phyloP scores from a whole-genome alignment of 2,888 invertebrate genomes.

The Cotesia congregata region DNA sequence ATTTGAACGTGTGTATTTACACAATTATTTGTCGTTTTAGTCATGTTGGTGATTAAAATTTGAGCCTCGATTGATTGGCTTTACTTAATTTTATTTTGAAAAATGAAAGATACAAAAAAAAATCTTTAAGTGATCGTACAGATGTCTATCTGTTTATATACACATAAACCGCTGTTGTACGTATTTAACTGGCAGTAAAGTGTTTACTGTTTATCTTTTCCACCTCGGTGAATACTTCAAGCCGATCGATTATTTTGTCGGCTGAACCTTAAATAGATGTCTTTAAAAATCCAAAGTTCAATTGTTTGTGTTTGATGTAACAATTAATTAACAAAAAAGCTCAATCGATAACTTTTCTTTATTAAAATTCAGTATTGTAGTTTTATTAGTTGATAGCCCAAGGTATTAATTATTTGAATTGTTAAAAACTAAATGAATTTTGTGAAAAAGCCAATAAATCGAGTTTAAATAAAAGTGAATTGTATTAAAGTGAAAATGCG shows the following conservation, averaged over 20 bases:
- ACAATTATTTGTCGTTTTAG: background rate
- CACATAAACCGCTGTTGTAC: background rate
- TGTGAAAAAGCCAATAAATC: constrained; percentile 25
- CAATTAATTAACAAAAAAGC: background rate
- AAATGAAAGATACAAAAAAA: too few relatives aligned
- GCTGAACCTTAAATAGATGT: background rate
- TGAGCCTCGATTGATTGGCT: constrained; percentile 40
- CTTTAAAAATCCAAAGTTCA: too few relatives aligned
- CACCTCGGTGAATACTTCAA: constrained; percentile 28
- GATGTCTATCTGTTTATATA: background rate
- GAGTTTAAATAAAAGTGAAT: constrained; percentile 1
- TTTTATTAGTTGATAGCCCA: background rate
- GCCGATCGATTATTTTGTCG: constrained; percentile 30
- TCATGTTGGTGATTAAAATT: constrained; percentile 16
- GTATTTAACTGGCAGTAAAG: constrained; percentile 6
- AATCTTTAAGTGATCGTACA: background rate
- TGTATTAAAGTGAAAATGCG: background rate
- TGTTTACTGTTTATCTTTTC: constrained; percentile 38
- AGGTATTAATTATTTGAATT: background rate
- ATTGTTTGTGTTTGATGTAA: too few relatives aligned
- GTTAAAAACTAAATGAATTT: background rate
- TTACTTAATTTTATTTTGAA: background rate
- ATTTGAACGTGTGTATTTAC: background rate
- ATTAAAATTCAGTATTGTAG: background rate
- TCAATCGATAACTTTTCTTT: background rate